Evolutionary conservation across 2,797 vertebrate genomes (phyloP).

Genomic region (Novumbra hubbsi): DNA sequence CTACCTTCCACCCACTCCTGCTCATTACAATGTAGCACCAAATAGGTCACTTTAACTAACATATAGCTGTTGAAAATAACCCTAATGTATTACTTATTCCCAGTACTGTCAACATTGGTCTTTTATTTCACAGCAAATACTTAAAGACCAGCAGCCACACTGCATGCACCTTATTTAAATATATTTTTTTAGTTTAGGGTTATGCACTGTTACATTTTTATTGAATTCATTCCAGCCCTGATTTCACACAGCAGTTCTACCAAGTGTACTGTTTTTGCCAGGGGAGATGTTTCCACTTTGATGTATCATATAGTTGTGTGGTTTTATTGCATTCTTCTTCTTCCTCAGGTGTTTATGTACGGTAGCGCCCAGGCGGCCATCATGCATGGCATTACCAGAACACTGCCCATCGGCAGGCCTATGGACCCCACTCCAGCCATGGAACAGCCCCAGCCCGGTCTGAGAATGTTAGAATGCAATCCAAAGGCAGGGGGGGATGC

Average conservation of each 20-base stretch:
- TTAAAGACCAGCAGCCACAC: no score
- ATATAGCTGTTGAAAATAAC: no score
- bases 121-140: no score
- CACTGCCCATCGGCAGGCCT: conserved; percentile 43
- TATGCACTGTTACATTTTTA: not conserved
- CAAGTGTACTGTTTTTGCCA: not conserved
- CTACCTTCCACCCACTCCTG: no score
- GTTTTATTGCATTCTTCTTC: conserved; percentile 5
- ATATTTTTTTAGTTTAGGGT: not conserved
- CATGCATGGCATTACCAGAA: conserved; percentile 58
- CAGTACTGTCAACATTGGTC: no score
- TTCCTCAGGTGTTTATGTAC: conserved; percentile 62
- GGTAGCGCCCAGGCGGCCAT: conserved; percentile 65
- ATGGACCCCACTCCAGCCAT: conserved; percentile 49
- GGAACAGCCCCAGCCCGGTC: conserved; percentile 19
- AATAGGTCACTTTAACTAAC: no score
- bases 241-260: not conserved
- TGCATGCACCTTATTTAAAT: not conserved
- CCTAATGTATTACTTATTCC: no score
- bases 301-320: not conserved
- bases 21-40: no score
- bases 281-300: not conserved
- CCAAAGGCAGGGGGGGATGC: conserved; percentile 44
- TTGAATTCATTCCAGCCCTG: not conserved
- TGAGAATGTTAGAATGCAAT: not conserved